Percentiles rank a stretch among this genome's conserved stretches.
phyloP scores from a whole-genome alignment of 1,140 invertebrate species.

The Heliconius nattereri region DNA sequence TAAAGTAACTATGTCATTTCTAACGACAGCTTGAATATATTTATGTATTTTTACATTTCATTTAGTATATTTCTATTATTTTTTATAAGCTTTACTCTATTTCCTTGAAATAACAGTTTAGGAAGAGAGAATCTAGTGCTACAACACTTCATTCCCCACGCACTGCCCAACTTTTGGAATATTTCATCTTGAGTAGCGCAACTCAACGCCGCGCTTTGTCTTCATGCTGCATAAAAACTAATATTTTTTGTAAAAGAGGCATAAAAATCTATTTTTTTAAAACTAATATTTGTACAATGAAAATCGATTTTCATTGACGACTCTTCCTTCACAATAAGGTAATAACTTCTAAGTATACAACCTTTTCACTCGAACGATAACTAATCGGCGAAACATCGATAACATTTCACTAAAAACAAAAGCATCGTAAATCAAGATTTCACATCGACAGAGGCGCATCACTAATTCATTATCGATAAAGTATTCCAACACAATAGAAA shows the following conservation, averaged over 20 bases:
- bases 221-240: no score
- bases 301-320: background rate
- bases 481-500: constrained; percentile 72
- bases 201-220: no score
- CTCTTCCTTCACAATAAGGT: background rate
- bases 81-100: background rate
- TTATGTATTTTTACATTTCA: background rate
- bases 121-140: no score
- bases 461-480: constrained; percentile 62
- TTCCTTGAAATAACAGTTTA: background rate
- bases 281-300: no score
- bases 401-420: constrained; percentile 44
- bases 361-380: background rate
- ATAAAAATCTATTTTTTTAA: no score
- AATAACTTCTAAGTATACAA: background rate
- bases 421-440: constrained; percentile 40
- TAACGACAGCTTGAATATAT: background rate
- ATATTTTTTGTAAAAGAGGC: no score
- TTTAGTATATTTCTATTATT: background rate
- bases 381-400: constrained; percentile 14
- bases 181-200: no score
- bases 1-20: background rate
- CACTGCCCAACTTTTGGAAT: no score
- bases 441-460: constrained; percentile 37
- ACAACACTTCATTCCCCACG: no score